Evolutionary conservation across 2,888 invertebrate genomes (phyloP), one percentile per base, ranked within the genome.

Genomic region (Stictocephala bisonia): DNA sequence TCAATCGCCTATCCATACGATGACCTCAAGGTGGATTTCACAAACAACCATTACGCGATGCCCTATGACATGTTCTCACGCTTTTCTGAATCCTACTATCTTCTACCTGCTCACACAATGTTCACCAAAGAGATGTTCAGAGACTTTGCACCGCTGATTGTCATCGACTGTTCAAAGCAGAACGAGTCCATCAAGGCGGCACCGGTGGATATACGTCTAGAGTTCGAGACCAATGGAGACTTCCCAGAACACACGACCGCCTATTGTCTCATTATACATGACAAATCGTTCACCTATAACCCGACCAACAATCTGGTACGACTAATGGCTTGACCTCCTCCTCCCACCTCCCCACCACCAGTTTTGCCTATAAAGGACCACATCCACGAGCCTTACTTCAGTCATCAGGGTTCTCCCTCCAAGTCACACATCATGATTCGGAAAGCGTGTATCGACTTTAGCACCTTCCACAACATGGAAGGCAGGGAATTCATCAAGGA

Each of bases 1-100:
- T 82, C 82, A 0, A 80, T 81, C 60, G 75, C 76, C 13, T 83
- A 81, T 77, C 82, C 82, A 0, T 82, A 82, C 75, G 80, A 81
- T 66, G 79, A 80, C 77, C 66, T 81, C 70, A 81, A 81, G 76
- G 22, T 80, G 20, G 77, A 79, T 41, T 80, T 81, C 77, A 69
- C 71, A 9, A 74, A 77, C 3, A 79, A 80, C 60, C 75, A 78
- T 26, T 80, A 58, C 72, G 77, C 80, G 24, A 15, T 79, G 31
- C 50, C 80, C 9, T 81, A 80, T 74, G 78, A 80, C 3, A 79
- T 79, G 79, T 81, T 79, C 71, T 29, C 69, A 7, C 73, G 79
- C n/a, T 80, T 81, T 74, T 78, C 77, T 74, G 40, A 74, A n/a
- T 56, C 56, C 6, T 56, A 56, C 27, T 56, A 56, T n/a, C 24